Conservation (phyloP, 2,113 vertebrate species). For the Azemiops feae region DNA sequence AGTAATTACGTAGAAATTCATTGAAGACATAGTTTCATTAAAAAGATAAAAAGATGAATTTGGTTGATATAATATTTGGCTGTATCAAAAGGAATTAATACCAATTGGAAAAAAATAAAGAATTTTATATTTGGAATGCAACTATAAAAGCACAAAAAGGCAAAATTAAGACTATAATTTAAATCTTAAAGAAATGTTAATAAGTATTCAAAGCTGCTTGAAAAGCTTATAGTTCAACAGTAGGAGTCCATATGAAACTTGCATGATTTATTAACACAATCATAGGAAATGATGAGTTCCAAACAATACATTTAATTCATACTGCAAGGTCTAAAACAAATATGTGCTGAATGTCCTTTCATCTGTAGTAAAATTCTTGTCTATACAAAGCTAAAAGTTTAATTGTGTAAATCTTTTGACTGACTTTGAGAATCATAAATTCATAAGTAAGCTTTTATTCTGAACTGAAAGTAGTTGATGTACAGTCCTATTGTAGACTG, state of each 20-base stretch:
- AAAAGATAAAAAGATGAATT: background rate
- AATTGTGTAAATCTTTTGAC: constrained; percentile 67
- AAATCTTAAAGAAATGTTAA: background rate
- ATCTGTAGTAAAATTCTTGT: constrained; percentile 74
- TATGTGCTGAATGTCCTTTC: constrained; percentile 60
- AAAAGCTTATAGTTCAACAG: constrained; percentile 43
- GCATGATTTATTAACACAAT: constrained; percentile 72
- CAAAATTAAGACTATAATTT: constrained; percentile 34
- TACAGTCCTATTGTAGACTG: background rate
- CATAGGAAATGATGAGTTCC: constrained; percentile 66
- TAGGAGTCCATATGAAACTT: constrained; percentile 56
- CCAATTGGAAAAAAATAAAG: constrained; percentile 13
- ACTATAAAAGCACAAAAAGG: constrained; percentile 23
- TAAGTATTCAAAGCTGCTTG: constrained; percentile 54
- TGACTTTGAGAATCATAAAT: constrained; percentile 62
- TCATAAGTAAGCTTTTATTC: constrained; percentile 34
- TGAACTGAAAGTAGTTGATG: background rate
- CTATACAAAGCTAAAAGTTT: constrained; percentile 66
- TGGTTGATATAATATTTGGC: constrained; percentile 1
- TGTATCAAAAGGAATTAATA: background rate
- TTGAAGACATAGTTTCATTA: background rate
- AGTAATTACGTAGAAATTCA: background rate
- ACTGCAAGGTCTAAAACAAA: constrained; percentile 61
- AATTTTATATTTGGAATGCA: constrained; percentile 20
- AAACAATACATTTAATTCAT: constrained; percentile 76